Base-by-base conservation (phyloP, 1,140 invertebrate species). In the Maniola jurtina region DNA sequence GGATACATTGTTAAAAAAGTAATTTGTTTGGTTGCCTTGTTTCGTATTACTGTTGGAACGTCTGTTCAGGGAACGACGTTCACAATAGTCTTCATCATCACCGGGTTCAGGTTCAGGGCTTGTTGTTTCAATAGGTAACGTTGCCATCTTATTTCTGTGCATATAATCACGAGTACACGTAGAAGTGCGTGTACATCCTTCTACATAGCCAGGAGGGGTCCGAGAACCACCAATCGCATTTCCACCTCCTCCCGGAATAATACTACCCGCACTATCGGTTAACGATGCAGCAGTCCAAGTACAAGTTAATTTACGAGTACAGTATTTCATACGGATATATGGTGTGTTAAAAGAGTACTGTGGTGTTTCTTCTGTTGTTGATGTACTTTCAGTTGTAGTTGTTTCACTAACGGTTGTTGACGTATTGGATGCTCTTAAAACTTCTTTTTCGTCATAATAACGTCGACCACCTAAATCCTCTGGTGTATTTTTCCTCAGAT, bases 11-110 rank as follows among this genome's bases (percentile, higher is more conserved):
- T 55, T 54, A 34, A 64, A 10, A 13, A 42, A 42, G 5, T 1
- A 13, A 42, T 2, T 42, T 42, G 8, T 50, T 15, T 25, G 48
- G 16, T 25, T 50, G 2, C 6, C 48, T 16, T 6, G 5, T 34
- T 4, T 34, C 13, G 13, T 35, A 13, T 47, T 64, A 50, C 54
- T 58, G 55, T 68, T 63, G 54, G 62, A 74, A 68, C 82, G 68
- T 66, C 70, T 75, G 48, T 89, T 77, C 48, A 90, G 75, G n/a
- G 86, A 79, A 13, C 86, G 73, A 11, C 78, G 76, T 76, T 90
- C 88, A 71, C 86, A 90, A 70, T 90, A 90, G 65, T 89, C 86
- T 67, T 84, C 81, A 68, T 86, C 78, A 64, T 79, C 75, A 16
- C 25, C 64, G 34, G 68, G 50, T 5, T 72, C 73, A 42, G 61